Evolutionary conservation across 1,140 invertebrate species (phyloP).

Genomic region (Trichomalopsis sarcophagae): DNA sequence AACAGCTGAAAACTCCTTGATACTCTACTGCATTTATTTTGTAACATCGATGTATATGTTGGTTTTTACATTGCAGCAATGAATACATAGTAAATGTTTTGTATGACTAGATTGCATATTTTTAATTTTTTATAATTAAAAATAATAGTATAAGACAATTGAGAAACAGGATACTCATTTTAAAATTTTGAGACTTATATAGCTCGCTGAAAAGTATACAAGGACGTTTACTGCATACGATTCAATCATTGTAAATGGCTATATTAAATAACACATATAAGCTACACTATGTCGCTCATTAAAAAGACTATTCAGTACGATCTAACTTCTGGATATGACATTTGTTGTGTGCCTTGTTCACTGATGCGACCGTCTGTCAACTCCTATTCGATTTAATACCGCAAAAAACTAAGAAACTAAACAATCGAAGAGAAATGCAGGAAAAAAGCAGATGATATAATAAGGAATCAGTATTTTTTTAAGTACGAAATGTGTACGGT

Average conservation of each 20-base stretch:
- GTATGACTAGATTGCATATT: not conserved
- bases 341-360: slow-evolving; percentile 47
- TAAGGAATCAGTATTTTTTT: slow-evolving; percentile 60
- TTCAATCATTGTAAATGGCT: not conserved
- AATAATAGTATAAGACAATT: not conserved
- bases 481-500: slow-evolving; percentile 21
- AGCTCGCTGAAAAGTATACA: no score
- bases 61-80: not conserved
- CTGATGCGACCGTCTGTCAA: slow-evolving; percentile 46
- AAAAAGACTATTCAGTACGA: slow-evolving; percentile 3
- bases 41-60: not conserved
- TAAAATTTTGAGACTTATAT: not conserved
- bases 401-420: slow-evolving; percentile 20
- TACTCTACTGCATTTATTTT: slow-evolving; percentile 28
- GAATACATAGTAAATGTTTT: not conserved
- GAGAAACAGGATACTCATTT: not conserved
- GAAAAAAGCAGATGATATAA: slow-evolving; percentile 34
- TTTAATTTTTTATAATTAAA: not conserved
- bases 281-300: not conserved
- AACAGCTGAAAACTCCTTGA: not conserved
- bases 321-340: slow-evolving; percentile 31
- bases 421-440: slow-evolving; percentile 23
- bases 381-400: slow-evolving; percentile 27
- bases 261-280: not conserved
- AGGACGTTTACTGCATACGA: no score